Percentiles rank a stretch among this genome's conserved stretches.
phyloP scores from a whole-genome alignment of 1,140 invertebrate species.

The Neodiprion fabricii region DNA sequence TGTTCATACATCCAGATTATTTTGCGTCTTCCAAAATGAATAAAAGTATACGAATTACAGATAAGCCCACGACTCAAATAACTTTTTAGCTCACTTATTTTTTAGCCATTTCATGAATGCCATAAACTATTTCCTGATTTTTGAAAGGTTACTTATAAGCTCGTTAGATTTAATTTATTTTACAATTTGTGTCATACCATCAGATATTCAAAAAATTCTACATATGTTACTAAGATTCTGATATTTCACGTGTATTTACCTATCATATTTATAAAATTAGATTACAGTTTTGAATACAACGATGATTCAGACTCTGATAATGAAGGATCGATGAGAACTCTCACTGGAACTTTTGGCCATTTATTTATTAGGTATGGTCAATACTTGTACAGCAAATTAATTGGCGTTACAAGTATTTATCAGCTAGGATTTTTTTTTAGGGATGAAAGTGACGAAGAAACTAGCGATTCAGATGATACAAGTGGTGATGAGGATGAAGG shows the following conservation, averaged over 20 bases:
- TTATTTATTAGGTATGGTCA: slow-evolving; percentile 70
- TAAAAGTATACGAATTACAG: not conserved
- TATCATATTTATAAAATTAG: slow-evolving; percentile 19
- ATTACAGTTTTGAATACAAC: slow-evolving; percentile 61
- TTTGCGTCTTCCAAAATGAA: slow-evolving; percentile 39
- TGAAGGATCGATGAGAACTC: slow-evolving; percentile 62
- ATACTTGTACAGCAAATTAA: slow-evolving; percentile 15
- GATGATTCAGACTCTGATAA: slow-evolving; percentile 84
- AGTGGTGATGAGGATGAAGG: slow-evolving; percentile 69
- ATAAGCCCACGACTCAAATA: not conserved
- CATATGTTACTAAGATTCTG: not conserved
- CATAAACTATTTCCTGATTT: not conserved
- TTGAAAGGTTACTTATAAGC: not conserved
- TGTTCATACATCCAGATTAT: slow-evolving; percentile 53
- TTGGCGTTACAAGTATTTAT: slow-evolving; percentile 12
- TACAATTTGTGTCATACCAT: no score
- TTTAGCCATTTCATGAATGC: no score
- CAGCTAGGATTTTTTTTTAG: slow-evolving; percentile 46
- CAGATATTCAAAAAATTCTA: not conserved
- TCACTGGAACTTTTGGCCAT: slow-evolving; percentile 75
- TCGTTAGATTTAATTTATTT: not conserved
- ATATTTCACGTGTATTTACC: slow-evolving; percentile 16
- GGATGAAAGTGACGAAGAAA: slow-evolving; percentile 78
- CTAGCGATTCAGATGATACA: slow-evolving; percentile 74
- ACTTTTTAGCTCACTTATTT: no score